Evolutionary conservation across 2,113 vertebrate genomes (phyloP), one percentile per base, ranked within the genome.

Genomic region (Oryzias javanicus): DNA sequence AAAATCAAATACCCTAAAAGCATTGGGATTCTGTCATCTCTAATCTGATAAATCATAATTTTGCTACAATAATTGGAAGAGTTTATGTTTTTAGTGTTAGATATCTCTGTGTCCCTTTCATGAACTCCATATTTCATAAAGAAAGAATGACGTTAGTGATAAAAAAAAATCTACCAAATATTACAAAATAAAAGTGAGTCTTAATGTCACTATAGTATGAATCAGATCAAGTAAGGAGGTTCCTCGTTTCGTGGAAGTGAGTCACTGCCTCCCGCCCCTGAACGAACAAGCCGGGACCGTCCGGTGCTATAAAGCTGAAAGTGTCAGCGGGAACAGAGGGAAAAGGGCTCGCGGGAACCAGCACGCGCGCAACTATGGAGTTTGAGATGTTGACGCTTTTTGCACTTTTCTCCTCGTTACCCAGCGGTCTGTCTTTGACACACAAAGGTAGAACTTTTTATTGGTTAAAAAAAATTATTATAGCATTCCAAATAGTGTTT

Each of bases 361-460:
- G 70, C 64, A 66, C n/a, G 47, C n/a, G 47, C 42, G 76, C n/a
- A 12, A 35, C 35, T 20, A 92, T 92, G 91, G 79, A 78, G 60
- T 65, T 67, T 17, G 62, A 6, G 24, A 46, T 49, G 1, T n/a
- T 87, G 3, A 25, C 72, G 15, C 49, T 79, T 0, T 18, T 87
- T 18, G 25, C 88, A 3, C 40, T 88, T 3, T 6, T 79, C 3
- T 67, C 56, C 22, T 60, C 77, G 0, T 49, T 86, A 55, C 69
- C 52, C 53, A 66, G n/a, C 54, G 73, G 41, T 1, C 59, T 79
- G 29, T 70, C 79, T 18, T 18, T 80, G 19, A 3, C 49, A 7
- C 55, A 69, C 0, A 65, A 49, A 88, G 89, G 90, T 92, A 88
- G 69, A 27, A 5, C 35, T 16, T 4, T 4, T 56, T 4, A 13